Evolutionary conservation across 2,797 vertebrate species (phyloP).

Genomic region (Lates japonicus): DNA sequence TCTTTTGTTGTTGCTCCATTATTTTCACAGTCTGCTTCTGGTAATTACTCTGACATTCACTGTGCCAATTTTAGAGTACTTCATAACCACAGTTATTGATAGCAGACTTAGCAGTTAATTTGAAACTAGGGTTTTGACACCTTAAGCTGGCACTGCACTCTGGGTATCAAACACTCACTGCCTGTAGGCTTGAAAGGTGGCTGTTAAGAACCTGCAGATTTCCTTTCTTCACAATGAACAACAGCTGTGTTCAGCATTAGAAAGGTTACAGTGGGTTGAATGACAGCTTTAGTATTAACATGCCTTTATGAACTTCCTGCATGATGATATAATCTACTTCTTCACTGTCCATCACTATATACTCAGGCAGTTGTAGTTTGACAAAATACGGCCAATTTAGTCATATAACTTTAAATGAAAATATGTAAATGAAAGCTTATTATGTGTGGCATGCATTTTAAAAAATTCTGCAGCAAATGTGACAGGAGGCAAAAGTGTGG

Average conservation of each 20-base stretch:
- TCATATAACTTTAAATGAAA: not conserved
- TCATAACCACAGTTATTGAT: conserved; percentile 16
- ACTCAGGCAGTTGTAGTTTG: not conserved
- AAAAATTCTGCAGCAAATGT: not conserved
- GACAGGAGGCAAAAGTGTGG: not conserved
- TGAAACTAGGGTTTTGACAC: conserved; percentile 27
- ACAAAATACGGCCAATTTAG: not conserved
- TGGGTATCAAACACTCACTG: conserved; percentile 13
- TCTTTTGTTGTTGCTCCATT: conserved; percentile 15
- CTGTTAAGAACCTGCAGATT: conserved; percentile 11
- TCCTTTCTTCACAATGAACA: not conserved
- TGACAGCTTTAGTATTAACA: not conserved
- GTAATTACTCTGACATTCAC: not conserved
- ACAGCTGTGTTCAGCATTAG: conserved; percentile 23
- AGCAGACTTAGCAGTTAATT: conserved; percentile 18
- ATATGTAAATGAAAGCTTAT: not conserved
- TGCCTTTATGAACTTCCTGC: not conserved
- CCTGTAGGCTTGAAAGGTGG: conserved; percentile 7
- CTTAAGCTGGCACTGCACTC: conserved; percentile 2
- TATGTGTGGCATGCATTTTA: not conserved
- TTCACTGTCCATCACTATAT: not conserved
- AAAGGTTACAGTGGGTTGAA: not conserved
- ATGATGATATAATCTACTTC: not conserved
- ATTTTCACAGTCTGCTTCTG: not conserved
- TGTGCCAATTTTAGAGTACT: not conserved